Evolutionary conservation across 2,797 vertebrate species (phyloP).

Genomic region (Hypotaenidia okinawae): DNA sequence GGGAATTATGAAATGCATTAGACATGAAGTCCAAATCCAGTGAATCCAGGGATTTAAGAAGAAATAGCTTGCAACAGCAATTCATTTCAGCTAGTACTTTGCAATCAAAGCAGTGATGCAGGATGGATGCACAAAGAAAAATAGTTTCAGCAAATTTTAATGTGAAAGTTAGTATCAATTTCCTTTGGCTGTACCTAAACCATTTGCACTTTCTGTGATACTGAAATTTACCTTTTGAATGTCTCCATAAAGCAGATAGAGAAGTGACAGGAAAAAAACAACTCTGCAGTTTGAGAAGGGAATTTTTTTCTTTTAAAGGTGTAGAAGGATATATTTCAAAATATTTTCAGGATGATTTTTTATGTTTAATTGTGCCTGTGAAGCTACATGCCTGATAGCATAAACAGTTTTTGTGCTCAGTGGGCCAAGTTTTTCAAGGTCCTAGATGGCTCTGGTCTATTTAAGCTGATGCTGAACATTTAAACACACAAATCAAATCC

Average conservation of each 20-base stretch:
- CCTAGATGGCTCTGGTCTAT: neutral
- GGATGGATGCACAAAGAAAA: neutral
- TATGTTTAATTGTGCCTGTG: neutral
- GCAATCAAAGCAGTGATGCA: neutral
- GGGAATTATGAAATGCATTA: slow-evolving; percentile 36
- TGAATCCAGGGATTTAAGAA: slow-evolving; percentile 27
- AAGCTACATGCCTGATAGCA: neutral
- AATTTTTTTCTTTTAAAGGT: neutral
- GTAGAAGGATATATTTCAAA: neutral
- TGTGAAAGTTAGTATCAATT: neutral
- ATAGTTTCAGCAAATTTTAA: slow-evolving; percentile 28
- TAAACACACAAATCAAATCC: neutral
- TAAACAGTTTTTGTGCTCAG: neutral
- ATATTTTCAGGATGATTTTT: neutral
- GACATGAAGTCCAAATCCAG: slow-evolving; percentile 15
- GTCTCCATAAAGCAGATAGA: neutral
- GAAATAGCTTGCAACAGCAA: slow-evolving; percentile 18
- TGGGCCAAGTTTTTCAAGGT: neutral
- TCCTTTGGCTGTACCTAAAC: neutral
- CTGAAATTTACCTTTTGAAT: neutral
- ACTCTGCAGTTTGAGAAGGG: neutral
- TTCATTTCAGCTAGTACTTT: neutral
- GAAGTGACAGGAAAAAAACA: neutral
- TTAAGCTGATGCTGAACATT: neutral
- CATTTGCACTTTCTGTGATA: neutral